Evolutionary conservation across 2,888 invertebrate genomes (phyloP), one percentile per base, ranked within the genome.

Genomic region (Trichogramma dendrolimi): DNA sequence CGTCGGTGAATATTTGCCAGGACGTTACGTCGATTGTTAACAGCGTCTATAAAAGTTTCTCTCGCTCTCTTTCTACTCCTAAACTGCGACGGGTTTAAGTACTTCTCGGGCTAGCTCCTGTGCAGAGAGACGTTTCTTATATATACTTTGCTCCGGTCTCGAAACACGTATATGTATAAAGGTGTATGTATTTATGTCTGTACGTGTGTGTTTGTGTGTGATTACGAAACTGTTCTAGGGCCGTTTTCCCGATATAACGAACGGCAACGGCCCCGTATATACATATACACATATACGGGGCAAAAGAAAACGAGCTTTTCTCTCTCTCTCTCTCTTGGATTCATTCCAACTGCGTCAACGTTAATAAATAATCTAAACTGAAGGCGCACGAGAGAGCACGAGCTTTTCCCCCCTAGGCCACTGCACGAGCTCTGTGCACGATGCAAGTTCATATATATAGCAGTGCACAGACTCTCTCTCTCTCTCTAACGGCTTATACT

Each of bases 331-430:
- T 48, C 39, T 40, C 42, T 58, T 62, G 62, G 62, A 62, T 46
- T 4, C 54, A 55, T 40, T 58, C 62, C 62, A 62, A 62, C 58
- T 58, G 58, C 62, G 56, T 58, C 62, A 58, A 58, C 51, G 53
- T 62, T 58, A 58, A 62, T 62, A 62, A 62, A 62, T 62, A 62
- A 62, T 62, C 54, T 47, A 27, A 11, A 27, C 14, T 48, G 48
- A 11, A 27, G 27, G 27, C 27, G 27, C 27, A 3, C 27, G 27
- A 27, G 27, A 27, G 27, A 27, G 27, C 6, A 48, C 48, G 48
- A 14, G 48, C 11, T 6, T 48, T 14, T 48, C 48, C 6, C 48
- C 5, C 11, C 47, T 48, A 11, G 8, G 44, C 7, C 3, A 2
- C 8, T 14, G 5, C 48, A 14, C 48, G n/a, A 6, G 48, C 11